These are phyloP conservation scores for Artibeus lituratus DNA, from an alignment of 2,797 vertebrate species.

Conservation along the genomic window DNA sequence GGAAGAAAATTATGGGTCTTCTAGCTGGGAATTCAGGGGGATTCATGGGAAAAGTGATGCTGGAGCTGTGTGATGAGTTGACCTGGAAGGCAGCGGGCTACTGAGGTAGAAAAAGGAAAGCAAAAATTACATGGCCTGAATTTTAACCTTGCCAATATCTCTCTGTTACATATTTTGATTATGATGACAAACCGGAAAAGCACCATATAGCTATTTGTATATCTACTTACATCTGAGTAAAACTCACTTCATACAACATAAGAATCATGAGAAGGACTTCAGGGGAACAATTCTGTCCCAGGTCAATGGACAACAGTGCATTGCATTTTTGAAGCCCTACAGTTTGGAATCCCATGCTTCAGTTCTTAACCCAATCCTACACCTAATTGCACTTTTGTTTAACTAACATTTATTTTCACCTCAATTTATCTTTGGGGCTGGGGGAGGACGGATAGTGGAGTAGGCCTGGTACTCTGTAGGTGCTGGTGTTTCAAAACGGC, in stretches of 20 bases:
- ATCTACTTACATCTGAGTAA: not conserved
- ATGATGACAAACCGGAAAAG: not conserved
- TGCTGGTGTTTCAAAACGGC: not conserved
- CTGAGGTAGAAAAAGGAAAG: not conserved
- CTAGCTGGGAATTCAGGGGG: not conserved
- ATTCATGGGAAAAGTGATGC: not conserved
- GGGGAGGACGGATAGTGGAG: not conserved
- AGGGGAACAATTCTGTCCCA: not conserved
- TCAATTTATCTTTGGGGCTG: not conserved
- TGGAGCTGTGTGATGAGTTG: not conserved
- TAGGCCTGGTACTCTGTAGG: not conserved
- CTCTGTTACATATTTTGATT: not conserved
- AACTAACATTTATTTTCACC: not conserved
- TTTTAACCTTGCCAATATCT: not conserved
- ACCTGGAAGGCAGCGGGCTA: not conserved
- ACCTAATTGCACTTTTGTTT: not conserved
- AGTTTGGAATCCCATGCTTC: not conserved
- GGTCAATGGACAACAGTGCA: too few species aligned
- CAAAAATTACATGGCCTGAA: not conserved
- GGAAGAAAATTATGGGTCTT: not conserved
- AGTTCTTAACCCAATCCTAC: not conserved
- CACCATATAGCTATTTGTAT: not conserved
- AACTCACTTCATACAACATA: not conserved
- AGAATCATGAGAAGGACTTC: not conserved
- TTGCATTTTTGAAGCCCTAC: not conserved